These are phyloP conservation scores for Xerus inauris DNA, from an alignment of 2,113 vertebrate species.

Conservation along the genomic window DNA sequence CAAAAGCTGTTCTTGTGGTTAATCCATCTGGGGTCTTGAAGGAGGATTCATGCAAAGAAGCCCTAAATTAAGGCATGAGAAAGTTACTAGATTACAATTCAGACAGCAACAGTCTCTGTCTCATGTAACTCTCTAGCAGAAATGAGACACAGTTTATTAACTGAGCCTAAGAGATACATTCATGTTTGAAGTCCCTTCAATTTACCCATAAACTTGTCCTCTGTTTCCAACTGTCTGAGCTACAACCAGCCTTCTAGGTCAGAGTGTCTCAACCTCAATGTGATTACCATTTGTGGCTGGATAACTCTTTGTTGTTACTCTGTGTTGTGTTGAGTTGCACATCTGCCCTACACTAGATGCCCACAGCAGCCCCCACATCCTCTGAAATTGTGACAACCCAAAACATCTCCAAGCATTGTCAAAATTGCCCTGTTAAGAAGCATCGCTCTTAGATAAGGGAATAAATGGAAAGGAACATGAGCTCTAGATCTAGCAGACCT, in stretches of 20 bases:
- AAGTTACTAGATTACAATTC: not conserved
- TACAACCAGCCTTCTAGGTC: not conserved
- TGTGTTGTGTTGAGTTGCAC: not conserved
- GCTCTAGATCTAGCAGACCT: not conserved
- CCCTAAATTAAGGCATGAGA: not conserved
- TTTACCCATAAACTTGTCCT: not conserved
- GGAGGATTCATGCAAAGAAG: not conserved
- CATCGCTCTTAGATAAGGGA: not conserved
- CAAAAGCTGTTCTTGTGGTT: not conserved
- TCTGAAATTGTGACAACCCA: not conserved
- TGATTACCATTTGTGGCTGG: not conserved
- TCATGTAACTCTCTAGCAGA: not conserved
- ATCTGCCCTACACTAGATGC: not conserved
- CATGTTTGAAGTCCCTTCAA: not conserved
- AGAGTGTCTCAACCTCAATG: not conserved
- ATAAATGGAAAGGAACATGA: not conserved
- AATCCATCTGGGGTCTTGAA: not conserved
- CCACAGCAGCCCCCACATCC: not conserved
- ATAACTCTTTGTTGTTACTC: not conserved
- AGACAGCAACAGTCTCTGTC: not conserved
- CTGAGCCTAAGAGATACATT: not conserved
- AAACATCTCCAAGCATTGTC: not conserved
- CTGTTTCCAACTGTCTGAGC: not conserved
- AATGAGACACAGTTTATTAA: not conserved
- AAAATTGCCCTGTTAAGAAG: not conserved